Base-by-base conservation (phyloP, 2,797 vertebrate genomes). In the Chelmon rostratus region DNA sequence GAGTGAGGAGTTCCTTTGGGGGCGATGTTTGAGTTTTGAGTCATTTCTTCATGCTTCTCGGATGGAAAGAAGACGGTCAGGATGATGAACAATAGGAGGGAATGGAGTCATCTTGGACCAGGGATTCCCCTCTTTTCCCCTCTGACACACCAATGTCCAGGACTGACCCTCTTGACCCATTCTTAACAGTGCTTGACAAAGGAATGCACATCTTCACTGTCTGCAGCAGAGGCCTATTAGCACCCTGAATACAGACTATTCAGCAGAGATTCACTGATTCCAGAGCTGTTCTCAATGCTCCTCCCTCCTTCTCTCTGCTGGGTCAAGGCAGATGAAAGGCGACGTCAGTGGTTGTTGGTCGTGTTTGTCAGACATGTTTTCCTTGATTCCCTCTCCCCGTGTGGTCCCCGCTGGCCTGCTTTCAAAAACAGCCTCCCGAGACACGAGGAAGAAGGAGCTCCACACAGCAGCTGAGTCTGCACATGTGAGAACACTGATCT, bases 1-100 rank as follows among this genome's bases (percentile, higher is more conserved):
- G 86, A 86, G 86, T 93, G 92, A 95, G 90, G 84, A 91, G 83
- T 78, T 90, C 73, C 80, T 91, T 50, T 81, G 81, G 87, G 88
- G 88, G n/a, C 40, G 1, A 72, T 90, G 88, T 90, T 86, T 90
- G 84, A 90, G 78, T 88, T 92, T 91, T 89, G 89, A 93, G 76
- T 92, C 87, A 86, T 86, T 87, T 88, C 81, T 93, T 86, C 89
- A 94, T 65, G 81, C 88, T 86, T 91, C 82, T 88, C 79, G 21
- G 42, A 83, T 89, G 84, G 84, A 93, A 86, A 82, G 54, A 86
- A 76, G 84, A 86, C 38, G n/a, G 69, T 84, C 79, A 71, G 56
- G 80, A 75, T 73, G 86, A 85, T 86, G 86, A 92, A 79, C 85
- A 86, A 87, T 79, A 81, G 86, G 81, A 87, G 77, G 40, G 65